Evolutionary conservation across 2,888 invertebrate genomes (phyloP).

Genomic region (Acanthosepion esculentum): DNA sequence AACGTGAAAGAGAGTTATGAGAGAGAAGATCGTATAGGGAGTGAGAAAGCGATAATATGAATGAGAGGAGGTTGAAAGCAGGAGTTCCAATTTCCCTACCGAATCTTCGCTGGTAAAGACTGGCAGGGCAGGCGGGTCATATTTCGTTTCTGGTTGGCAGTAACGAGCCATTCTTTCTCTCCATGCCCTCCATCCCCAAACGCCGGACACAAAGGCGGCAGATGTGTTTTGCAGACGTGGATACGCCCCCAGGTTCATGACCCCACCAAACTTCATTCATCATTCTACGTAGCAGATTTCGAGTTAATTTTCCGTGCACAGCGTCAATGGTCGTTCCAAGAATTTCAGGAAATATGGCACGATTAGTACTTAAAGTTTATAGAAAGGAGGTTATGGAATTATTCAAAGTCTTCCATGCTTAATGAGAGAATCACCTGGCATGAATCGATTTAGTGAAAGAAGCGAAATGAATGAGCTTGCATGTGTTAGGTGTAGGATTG

Average conservation of each 20-base stretch:
- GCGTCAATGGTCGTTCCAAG: not conserved
- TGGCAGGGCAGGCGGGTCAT: not conserved
- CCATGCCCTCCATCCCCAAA: not conserved
- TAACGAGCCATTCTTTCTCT: not conserved
- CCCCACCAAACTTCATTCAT: not conserved
- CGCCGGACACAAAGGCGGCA: not conserved
- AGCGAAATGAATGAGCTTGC: too few relatives aligned
- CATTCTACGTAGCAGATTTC: not conserved
- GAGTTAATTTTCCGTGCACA: not conserved
- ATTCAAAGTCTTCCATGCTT: too few relatives aligned
- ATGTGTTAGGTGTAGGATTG: too few relatives aligned
- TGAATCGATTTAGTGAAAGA: too few relatives aligned
- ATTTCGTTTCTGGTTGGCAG: not conserved
- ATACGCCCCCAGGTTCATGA: not conserved
- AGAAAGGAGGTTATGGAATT: too few relatives aligned
- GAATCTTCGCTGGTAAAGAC: not conserved
- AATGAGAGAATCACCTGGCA: too few relatives aligned
- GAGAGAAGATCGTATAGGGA: not conserved
- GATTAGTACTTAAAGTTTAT: too few relatives aligned
- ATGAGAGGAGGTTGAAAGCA: not conserved
- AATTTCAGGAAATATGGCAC: not conserved
- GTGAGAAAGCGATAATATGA: not conserved
- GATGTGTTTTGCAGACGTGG: not conserved
- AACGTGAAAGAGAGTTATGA: not conserved
- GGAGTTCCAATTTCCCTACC: not conserved